Evolutionary conservation across 2,797 vertebrate genomes (phyloP), one percentile per base, ranked within the genome.

Genomic region (Sebastes variabilis): DNA sequence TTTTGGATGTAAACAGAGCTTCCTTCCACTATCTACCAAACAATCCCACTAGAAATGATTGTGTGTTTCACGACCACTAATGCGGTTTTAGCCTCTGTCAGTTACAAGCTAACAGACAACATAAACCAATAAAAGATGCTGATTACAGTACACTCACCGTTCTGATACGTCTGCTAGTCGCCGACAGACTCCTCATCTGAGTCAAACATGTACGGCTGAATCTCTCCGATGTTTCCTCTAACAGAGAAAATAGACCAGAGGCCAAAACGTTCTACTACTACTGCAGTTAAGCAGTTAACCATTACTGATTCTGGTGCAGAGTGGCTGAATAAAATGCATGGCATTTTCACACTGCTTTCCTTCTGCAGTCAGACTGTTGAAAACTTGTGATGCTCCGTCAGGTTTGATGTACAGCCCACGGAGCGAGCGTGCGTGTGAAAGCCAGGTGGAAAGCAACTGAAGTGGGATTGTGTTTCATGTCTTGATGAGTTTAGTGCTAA

Each of bases 401-500:
- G 60, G 64, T 85, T 77, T 85, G 75, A 82, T 79, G 55, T 77
- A 66, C 54, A 65, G 65, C 55, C 14, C n/a, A 25, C 24, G 24
- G 36, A 68, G 66, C 24, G 8, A 55, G 61, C 14, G 38, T 46
- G 38, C 14, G 30, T 36, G 38, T 9, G 38, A 42, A 42, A 0
- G 38, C 38, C 38, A 42, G 38, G 38, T 42, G 38, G 38, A 42
- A 72, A 80, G 58, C 54, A 56, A 54, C 32, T 67, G 59, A 82
- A 72, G 61, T 67, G 64, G 69, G 68, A 60, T 59, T 82, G 60
- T 70, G 29, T 77, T 79, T 24, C 27, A 29, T 46, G 20, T 84
- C 65, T 82, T 55, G 6, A 67, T 82, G 87, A 76, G 38, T 80
- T 72, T 34, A 12, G 22, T 79, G 72, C 82, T 68, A 56, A 32